These are phyloP conservation scores for Holothuria glaberrima DNA, from an alignment of 35 echinoderm and acorn worm species.

Conservation along the genomic window DNA sequence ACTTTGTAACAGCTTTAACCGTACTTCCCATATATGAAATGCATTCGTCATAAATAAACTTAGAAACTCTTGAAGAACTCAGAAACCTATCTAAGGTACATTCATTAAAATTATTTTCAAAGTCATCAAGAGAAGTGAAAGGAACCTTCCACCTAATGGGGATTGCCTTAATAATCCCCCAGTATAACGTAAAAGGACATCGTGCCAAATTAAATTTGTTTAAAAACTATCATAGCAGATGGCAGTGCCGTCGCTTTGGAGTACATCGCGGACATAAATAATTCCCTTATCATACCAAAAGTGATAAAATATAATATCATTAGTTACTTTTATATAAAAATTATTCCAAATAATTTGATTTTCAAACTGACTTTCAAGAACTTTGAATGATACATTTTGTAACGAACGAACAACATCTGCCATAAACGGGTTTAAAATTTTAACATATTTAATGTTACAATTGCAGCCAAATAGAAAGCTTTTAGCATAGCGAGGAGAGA, in stretches of 20 bases:
- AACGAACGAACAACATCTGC: neutral
- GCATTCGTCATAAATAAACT: neutral
- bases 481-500: neutral
- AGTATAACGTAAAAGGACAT: neutral
- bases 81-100: neutral
- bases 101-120: neutral
- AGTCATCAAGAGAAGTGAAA: neutral
- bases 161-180: neutral
- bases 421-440: neutral
- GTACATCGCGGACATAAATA: neutral
- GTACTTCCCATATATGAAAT: neutral
- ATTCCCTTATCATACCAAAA: neutral
- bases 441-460: neutral
- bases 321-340: neutral
- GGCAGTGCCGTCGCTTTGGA: neutral
- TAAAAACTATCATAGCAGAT: neutral
- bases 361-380: neutral
- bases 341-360: neutral
- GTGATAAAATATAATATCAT: neutral
- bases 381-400: neutral
- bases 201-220: neutral
- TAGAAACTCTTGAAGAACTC: neutral
- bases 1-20: neutral
- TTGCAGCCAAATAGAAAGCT: neutral
- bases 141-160: neutral